Evolutionary conservation across 2,888 invertebrate genomes (phyloP), one percentile per base, ranked within the genome.

Genomic region (Acleris cristana): DNA sequence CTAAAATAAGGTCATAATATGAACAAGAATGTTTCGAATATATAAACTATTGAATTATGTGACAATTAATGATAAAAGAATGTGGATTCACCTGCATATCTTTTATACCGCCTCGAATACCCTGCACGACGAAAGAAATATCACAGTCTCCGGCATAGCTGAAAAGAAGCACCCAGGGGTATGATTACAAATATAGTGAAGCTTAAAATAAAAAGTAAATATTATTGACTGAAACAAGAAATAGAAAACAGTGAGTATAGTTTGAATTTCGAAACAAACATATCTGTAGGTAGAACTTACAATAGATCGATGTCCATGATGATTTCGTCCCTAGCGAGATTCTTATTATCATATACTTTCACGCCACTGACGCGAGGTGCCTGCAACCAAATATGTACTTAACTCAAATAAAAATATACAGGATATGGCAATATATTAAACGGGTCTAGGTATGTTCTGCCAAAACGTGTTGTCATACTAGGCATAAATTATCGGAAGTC

Each of bases 111-210:
- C 96, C 97, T 81, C 95, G 95, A 76, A 96, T 94, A 71, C 98
- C 97, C 78, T 97, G 96, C 70, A 99, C 93, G 51, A 95, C 95
- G 82, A 99, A 98, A 63, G 97, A 96, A 74, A 99, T 97, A 87
- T 99, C 98, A 84, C 98, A 98, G 87, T 99, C 99, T 53, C 99
- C 99, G 71, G 98, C 98, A 88, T 99, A 99, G 80, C 98, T 98
- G 88, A 64, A 93, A 93, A 57, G 16, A 61, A 65, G 30, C 5
- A 63, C 2, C 10, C 12, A n/a, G 8, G 6, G 2, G 3, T 34
- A 10, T 34, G 34, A 10, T 34, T 34, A 34, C 34, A 10, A 34
- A 34, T 34, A 34, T 34, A 10, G 4, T 8, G 1, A 30, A 10
- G 2, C 2, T 10, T 30, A 30, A 2, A 10, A 30, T 8, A 10